A percentile compares a stretch with the other conserved stretches of the same genome.
Conservation (phyloP, 2,888 invertebrate species). For the Hydropsyche betteni region DNA sequence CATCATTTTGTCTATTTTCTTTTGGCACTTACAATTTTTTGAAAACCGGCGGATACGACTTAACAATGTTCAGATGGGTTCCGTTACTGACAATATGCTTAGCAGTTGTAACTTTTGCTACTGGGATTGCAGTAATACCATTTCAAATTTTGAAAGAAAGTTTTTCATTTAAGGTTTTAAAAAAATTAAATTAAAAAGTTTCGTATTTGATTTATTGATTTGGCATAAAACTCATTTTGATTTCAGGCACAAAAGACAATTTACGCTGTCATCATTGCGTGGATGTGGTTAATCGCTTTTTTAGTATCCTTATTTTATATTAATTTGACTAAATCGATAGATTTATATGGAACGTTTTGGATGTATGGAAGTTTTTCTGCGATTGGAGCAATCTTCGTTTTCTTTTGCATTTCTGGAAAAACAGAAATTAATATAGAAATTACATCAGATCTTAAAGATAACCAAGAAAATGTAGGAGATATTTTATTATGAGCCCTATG, state of each 20-base stretch:
- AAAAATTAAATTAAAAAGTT: too few relatives aligned
- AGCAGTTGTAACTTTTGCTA: slow-evolving; percentile 53
- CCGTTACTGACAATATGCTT: slow-evolving; percentile 53
- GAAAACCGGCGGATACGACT: slow-evolving; percentile 47
- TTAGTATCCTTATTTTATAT: slow-evolving; percentile 48
- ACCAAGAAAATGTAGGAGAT: background rate
- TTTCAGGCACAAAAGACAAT: slow-evolving; percentile 59
- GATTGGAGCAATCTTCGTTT: slow-evolving; percentile 55
- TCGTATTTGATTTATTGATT: too few relatives aligned
- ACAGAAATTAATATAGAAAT: background rate
- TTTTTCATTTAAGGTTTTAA: background rate
- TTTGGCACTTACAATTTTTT: slow-evolving; percentile 54
- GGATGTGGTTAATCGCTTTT: slow-evolving; percentile 59
- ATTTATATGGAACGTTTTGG: slow-evolving; percentile 58
- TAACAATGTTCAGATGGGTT: slow-evolving; percentile 50
- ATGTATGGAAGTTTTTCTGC: slow-evolving; percentile 57
- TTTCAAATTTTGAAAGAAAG: slow-evolving; percentile 43
- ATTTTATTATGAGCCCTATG: background rate
- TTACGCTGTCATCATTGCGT: slow-evolving; percentile 58
- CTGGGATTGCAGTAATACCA: slow-evolving; percentile 55
- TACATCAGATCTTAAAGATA: background rate
- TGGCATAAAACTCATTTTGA: slow-evolving; percentile 4
- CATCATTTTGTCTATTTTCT: slow-evolving; percentile 53
- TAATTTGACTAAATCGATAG: slow-evolving; percentile 53
- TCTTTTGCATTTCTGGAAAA: slow-evolving; percentile 56